phyloP scores from a whole-genome alignment of 1,140 invertebrate species.

The Lethrus apterus region DNA sequence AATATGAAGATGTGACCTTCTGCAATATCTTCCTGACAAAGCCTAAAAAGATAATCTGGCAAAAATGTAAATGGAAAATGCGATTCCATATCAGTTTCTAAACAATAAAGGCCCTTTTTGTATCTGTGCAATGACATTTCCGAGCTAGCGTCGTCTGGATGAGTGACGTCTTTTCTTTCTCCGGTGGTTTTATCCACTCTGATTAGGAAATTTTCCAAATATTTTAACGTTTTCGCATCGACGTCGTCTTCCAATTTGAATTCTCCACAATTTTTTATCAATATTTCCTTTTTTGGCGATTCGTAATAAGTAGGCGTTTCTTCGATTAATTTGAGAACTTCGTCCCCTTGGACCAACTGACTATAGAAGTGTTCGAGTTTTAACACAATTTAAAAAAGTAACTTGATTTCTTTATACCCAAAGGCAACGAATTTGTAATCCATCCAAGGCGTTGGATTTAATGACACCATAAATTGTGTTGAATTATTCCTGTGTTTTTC shows the following conservation, averaged over 20 bases:
- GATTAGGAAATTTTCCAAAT: neutral
- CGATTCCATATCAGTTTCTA: conserved; percentile 12
- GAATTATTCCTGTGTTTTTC: conserved; percentile 53
- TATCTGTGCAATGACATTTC: conserved; percentile 8
- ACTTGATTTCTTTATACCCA: conserved; percentile 42
- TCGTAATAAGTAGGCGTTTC: conserved; percentile 45
- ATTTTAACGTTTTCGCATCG: conserved; percentile 8
- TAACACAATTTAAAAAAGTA: neutral
- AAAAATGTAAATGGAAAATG: conserved; percentile 13
- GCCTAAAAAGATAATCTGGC: too few relatives aligned
- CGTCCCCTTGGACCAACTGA: conserved; percentile 47
- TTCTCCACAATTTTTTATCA: conserved; percentile 40
- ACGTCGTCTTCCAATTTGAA: conserved; percentile 18
- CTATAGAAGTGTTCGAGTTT: conserved; percentile 19
- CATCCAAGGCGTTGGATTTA: conserved; percentile 68
- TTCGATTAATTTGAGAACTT: conserved; percentile 45
- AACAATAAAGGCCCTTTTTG: conserved; percentile 15
- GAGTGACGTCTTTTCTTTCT: conserved; percentile 6
- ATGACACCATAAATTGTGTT: conserved; percentile 71
- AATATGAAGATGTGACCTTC: too few relatives aligned
- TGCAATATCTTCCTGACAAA: too few relatives aligned
- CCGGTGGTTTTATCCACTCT: neutral
- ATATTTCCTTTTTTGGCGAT: conserved; percentile 40
- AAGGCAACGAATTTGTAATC: conserved; percentile 73
- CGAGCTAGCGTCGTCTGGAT: conserved; percentile 12